Evolutionary conservation across 92 coral and sea anemone species (phyloP), one percentile per base, ranked within the genome.

Genomic region (Paragorgia papillata): DNA sequence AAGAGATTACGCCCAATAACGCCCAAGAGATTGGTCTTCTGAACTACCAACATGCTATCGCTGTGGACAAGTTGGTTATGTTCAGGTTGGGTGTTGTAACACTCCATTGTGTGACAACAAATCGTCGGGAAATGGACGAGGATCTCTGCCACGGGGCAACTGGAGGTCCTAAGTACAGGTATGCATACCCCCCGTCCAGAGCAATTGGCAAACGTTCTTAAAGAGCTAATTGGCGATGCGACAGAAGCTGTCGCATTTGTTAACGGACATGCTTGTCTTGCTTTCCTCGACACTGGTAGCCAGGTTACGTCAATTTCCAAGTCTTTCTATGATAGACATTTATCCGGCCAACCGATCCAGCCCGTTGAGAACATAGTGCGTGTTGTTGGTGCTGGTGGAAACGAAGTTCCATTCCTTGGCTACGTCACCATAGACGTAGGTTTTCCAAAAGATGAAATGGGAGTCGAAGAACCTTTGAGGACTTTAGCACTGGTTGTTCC

Each of bases 231-330:
- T 40, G 88, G 81, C 15, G 85, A 85, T 2, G 82, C 77, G 4
- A 85, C 80, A 26, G 82, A 66, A 66, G 51, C 85, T 69, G 71
- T 71, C 48, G 83, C 75, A 1, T 37, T 37, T 10, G 43, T 37
- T 37, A 37, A 37, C 43, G 84, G 75, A 4, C 51, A 61, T 7
- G 76, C 83, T 21, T 76, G 83, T 49, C 53, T 67, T 20, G 79
- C 80, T 10, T 62, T 85, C 21, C 43, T 37, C 13, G 86, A 67
- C 66, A 75, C 90, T 19, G 90, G 90, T n/a, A 83, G 87, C 20
- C 81, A 76, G 46, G 69, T 82, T 4, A 48, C 87, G 1, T 83
- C 90, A 24, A 24, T 82, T 29, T 43, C 81, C 41, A 55, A 76
- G 49, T 24, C 53, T 14, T 82, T 82, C 19, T 69, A 51, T 44